Percentiles rank a stretch among this genome's conserved stretches.
Conservation (phyloP, 2,888 invertebrate genomes). For the Hemaris fuciformis region DNA sequence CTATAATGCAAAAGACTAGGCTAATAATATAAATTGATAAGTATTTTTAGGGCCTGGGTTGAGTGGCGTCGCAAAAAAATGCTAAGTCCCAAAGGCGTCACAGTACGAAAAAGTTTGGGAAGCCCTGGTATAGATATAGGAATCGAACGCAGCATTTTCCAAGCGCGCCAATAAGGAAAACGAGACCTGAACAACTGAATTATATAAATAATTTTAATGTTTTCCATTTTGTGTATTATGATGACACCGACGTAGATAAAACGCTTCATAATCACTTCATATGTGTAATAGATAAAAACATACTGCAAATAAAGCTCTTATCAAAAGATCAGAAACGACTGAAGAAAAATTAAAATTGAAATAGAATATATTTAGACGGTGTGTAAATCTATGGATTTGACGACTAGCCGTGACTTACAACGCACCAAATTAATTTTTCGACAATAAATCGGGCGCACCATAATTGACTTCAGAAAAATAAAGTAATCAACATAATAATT, state of each 20-base stretch:
- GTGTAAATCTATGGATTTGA: background rate
- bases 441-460: conserved; percentile 63
- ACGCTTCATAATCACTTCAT: background rate
- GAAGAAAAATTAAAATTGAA: background rate
- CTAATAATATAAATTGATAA: too few species aligned
- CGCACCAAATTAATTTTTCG: background rate
- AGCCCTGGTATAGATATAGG: too few species aligned
- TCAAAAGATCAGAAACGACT: background rate
- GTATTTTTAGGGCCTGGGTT: too few species aligned
- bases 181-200: background rate
- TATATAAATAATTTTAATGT: background rate
- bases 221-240: background rate
- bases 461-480: conserved; percentile 64
- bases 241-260: background rate
- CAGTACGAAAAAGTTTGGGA: too few species aligned
- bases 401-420: conserved; percentile 10
- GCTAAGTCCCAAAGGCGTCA: too few species aligned
- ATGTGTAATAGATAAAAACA: background rate
- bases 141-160: too few species aligned
- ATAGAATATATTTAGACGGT: background rate
- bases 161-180: too few species aligned
- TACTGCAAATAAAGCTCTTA: background rate
- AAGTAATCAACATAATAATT: conserved; percentile 17
- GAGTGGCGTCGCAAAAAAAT: too few species aligned
- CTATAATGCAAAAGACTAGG: too few species aligned